Conservation (phyloP, 2,888 invertebrate genomes). For the Buathra laborator region DNA sequence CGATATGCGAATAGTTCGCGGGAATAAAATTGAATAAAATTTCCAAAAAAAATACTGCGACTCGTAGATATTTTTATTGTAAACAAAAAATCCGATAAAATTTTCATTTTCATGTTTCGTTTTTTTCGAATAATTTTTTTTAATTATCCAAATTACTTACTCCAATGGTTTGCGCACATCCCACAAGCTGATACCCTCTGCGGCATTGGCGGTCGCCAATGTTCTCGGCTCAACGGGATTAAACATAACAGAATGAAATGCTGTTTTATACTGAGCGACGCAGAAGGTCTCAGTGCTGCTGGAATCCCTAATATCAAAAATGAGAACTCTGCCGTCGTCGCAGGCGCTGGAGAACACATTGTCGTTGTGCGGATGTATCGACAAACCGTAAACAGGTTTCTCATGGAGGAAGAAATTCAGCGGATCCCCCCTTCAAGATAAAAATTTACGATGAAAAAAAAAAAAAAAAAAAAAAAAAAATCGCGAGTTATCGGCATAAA, state of each 20-base stretch:
- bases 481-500: neutral
- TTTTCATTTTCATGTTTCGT: neutral
- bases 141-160: constrained; percentile 86
- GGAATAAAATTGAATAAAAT: no score
- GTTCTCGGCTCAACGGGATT: constrained; percentile 94
- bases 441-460: constrained; percentile 56
- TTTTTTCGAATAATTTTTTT: neutral
- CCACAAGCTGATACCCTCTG: constrained; percentile 96
- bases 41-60: no score
- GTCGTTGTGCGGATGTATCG: constrained; percentile 94
- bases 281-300: constrained; percentile 87
- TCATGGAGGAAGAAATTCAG: constrained; percentile 93
- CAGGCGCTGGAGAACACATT: constrained; percentile 95
- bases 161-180: constrained; percentile 93
- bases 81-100: neutral
- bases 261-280: constrained; percentile 89
- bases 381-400: constrained; percentile 96
- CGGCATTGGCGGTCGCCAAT: constrained; percentile 95
- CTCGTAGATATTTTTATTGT: no score
- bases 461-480: constrained; percentile 12
- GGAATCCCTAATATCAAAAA: constrained; percentile 92
- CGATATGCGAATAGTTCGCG: no score
- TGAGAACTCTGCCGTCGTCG: constrained; percentile 95
- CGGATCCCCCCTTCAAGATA: constrained; percentile 86
- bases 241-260: constrained; percentile 98